Evolutionary conservation across 2,797 vertebrate genomes (phyloP).

Genomic region (Bucorvus abyssinicus): DNA sequence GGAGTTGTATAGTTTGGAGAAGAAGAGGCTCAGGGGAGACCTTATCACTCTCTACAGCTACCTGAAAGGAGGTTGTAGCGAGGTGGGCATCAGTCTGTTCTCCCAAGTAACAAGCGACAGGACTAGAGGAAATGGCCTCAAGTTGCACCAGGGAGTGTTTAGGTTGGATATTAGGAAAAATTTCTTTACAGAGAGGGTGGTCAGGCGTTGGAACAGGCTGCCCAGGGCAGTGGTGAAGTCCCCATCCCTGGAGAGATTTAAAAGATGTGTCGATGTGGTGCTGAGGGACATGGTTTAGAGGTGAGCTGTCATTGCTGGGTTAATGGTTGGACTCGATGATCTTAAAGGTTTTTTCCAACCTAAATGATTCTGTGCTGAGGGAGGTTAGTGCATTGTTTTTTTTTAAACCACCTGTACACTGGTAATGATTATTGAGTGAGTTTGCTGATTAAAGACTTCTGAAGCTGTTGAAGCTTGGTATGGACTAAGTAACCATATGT

Average conservation of each 20-base stretch:
- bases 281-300: background rate
- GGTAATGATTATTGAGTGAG: background rate
- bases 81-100: background rate
- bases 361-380: background rate
- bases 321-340: background rate
- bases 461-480: background rate
- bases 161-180: background rate
- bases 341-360: background rate
- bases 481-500: background rate
- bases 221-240: background rate
- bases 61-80: background rate
- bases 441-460: background rate
- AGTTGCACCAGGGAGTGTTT: too few relatives aligned
- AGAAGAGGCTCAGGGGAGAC: background rate
- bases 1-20: background rate
- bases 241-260: background rate
- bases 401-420: background rate
- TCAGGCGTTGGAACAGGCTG: background rate
- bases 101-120: background rate
- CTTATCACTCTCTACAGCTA: background rate
- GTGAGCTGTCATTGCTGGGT: background rate
- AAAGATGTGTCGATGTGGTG: fast-evolving
- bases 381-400: background rate
- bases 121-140: background rate
- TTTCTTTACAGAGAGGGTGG: background rate